Conservation (phyloP, 2,888 invertebrate genomes). For the Agrilus cyanescens region DNA sequence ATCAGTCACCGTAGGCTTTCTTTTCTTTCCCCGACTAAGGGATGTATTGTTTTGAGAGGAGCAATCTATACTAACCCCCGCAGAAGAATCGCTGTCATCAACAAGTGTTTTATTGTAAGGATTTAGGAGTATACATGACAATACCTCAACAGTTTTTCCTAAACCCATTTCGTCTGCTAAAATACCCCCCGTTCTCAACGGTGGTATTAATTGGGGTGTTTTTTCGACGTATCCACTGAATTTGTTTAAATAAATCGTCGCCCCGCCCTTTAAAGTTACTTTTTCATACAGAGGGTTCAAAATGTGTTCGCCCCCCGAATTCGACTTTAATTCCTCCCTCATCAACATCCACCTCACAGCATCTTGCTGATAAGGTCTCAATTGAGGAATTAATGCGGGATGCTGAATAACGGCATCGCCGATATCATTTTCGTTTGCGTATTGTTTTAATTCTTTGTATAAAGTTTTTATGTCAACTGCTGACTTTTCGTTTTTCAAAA, state of each 20-base stretch:
- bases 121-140: slow-evolving; percentile 52
- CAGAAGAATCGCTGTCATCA: background rate
- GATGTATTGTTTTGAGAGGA: background rate
- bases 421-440: background rate
- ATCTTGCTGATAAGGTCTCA: slow-evolving; percentile 52
- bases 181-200: slow-evolving; percentile 51
- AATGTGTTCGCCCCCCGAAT: slow-evolving; percentile 17
- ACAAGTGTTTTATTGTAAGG: slow-evolving; percentile 20
- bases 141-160: slow-evolving; percentile 67
- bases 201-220: slow-evolving; percentile 29
- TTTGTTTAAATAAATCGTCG: slow-evolving; percentile 31
- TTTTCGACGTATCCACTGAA: slow-evolving; percentile 35
- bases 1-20: slow-evolving; percentile 1
- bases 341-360: slow-evolving; percentile 60
- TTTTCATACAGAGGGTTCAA: slow-evolving; percentile 27
- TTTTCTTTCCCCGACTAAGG: slow-evolving; percentile 2
- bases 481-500: slow-evolving; percentile 9
- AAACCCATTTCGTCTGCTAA: slow-evolving; percentile 74
- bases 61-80: background rate
- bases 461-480: slow-evolving; percentile 13
- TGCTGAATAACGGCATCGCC: slow-evolving; percentile 29
- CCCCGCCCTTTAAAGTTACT: slow-evolving; percentile 23
- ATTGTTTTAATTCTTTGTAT: slow-evolving; percentile 14
- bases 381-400: slow-evolving; percentile 37
- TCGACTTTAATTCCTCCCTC: slow-evolving; percentile 36